These are phyloP conservation scores for Ophiodon elongatus DNA, from an alignment of 2,113 vertebrate species.

Conservation along the genomic window DNA sequence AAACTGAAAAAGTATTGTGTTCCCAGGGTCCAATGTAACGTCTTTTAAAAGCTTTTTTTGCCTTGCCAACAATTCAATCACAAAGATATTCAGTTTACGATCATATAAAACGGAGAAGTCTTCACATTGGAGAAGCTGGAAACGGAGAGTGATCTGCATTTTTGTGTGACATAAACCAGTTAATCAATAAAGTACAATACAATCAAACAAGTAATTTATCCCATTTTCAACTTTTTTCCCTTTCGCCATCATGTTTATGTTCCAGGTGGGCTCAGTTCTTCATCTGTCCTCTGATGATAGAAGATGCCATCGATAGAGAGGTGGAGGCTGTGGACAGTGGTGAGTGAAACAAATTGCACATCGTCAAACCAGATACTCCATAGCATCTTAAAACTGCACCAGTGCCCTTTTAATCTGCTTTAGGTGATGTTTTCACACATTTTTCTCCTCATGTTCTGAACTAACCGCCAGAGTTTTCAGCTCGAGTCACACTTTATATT, in stretches of 20 bases:
- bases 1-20: not conserved
- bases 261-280: conserved; percentile 98
- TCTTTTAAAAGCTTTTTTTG: not conserved
- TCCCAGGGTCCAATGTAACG: not conserved
- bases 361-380: not conserved
- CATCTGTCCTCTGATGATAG: conserved; percentile 95
- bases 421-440: not conserved
- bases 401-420: not conserved
- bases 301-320: conserved; percentile 95
- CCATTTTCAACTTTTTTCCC: not conserved
- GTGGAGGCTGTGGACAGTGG: conserved; percentile 98
- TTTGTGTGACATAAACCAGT: not conserved
- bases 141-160: not conserved
- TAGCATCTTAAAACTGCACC: not conserved
- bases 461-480: not conserved
- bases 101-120: not conserved
- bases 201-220: not conserved
- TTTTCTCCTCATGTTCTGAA: not conserved
- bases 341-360: conserved; percentile 76
- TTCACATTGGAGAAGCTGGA: not conserved
- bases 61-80: not conserved
- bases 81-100: not conserved
- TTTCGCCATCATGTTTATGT: not conserved
- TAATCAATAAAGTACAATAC: not conserved
- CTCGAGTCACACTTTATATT: not conserved